Percentiles rank a stretch among this genome's conserved stretches.
Conservation (phyloP, 2,113 vertebrate genomes). For the Holacanthus passer region DNA sequence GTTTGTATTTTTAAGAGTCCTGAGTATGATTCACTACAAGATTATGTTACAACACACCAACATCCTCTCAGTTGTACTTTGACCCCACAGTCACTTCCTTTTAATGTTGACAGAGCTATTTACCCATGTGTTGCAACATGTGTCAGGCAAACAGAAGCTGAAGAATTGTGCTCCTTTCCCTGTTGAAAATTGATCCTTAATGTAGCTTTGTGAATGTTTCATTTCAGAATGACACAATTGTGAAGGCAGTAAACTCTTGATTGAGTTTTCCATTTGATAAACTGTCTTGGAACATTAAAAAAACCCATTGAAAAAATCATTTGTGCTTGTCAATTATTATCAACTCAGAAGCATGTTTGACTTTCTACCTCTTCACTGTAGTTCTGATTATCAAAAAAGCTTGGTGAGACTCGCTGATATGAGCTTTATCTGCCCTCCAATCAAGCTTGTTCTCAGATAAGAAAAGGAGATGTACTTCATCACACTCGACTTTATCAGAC, state of each 20-base stretch:
- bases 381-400: not conserved
- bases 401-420: not conserved
- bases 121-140: slow-evolving; percentile 37
- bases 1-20: slow-evolving; percentile 28
- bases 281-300: not conserved
- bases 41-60: slow-evolving; percentile 8
- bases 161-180: not conserved
- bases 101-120: slow-evolving; percentile 8
- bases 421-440: too few species aligned
- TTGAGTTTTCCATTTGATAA: not conserved
- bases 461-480: not conserved
- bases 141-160: slow-evolving; percentile 9
- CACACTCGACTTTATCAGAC: accelerated
- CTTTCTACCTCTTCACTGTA: not conserved
- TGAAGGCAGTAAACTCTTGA: not conserved
- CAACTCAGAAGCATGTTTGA: not conserved
- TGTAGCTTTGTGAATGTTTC: not conserved
- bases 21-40: slow-evolving; percentile 6
- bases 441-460: not conserved
- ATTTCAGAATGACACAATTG: not conserved
- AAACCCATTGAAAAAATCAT: not conserved
- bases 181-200: not conserved
- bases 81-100: slow-evolving; percentile 40
- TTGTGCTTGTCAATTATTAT: not conserved
- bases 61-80: slow-evolving; percentile 30